Evolutionary conservation across 2,888 invertebrate species (phyloP).

Genomic region (Eurois occulta): DNA sequence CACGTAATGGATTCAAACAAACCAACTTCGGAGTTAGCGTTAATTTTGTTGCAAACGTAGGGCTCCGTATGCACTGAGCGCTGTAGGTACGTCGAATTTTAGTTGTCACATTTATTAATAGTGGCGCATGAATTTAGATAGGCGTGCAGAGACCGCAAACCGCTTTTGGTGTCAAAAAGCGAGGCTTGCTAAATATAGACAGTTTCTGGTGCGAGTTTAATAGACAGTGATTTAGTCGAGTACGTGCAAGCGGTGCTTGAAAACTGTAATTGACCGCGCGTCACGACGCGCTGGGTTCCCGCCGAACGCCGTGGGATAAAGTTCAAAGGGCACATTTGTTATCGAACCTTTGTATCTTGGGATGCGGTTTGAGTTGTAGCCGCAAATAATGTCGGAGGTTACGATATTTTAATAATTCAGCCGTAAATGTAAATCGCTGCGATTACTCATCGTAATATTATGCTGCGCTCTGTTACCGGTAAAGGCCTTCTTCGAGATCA

Average conservation of each 20-base stretch:
- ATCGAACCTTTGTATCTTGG: conserved; percentile 77
- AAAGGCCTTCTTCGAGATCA: conserved; percentile 39
- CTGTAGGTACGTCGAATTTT: conserved; percentile 38
- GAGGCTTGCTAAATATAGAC: conserved; percentile 68
- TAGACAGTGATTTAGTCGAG: conserved; percentile 77
- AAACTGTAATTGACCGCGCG: conserved; percentile 81
- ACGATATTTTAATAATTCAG: conserved; percentile 71
- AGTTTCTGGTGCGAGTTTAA: conserved; percentile 67
- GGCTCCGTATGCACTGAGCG: conserved; percentile 38
- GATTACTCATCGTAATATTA: conserved; percentile 69
- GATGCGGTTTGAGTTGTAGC: conserved; percentile 71
- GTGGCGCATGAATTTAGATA: conserved; percentile 57
- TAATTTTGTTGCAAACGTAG: conserved; percentile 62
- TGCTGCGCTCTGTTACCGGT: conserved; percentile 25
- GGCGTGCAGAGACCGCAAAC: conserved; percentile 55
- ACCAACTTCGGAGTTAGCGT: conserved; percentile 61
- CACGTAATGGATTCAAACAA: conserved; percentile 79
- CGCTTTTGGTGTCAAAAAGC: conserved; percentile 54
- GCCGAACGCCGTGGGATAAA: conserved; percentile 77
- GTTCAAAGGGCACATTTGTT: conserved; percentile 81
- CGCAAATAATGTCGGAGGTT: conserved; percentile 71
- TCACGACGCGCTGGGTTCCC: conserved; percentile 78
- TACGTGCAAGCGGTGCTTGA: conserved; percentile 75
- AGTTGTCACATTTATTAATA: conserved; percentile 58
- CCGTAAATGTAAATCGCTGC: conserved; percentile 68